Conservation (phyloP, 2,797 vertebrate species). For the Tangara arthus region DNA sequence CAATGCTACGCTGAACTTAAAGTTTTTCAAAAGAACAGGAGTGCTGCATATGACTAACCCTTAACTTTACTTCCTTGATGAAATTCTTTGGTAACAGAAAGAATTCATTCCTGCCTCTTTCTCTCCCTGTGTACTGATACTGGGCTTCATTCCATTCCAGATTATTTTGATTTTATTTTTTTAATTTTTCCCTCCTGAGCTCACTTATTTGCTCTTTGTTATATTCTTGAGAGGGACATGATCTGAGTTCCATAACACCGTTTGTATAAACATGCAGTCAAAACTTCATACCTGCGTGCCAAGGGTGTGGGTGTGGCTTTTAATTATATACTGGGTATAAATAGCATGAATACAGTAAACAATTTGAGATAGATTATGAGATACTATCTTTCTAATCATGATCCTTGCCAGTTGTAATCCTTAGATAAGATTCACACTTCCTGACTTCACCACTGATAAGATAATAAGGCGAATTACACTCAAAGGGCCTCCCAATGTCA, state of each 20-base stretch:
- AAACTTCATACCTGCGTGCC: neutral
- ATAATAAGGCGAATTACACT: conserved; percentile 29
- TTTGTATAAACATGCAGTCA: neutral
- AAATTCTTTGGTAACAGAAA: neutral
- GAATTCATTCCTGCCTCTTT: neutral
- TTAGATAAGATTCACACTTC: neutral
- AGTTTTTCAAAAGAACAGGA: neutral
- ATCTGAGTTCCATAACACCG: neutral
- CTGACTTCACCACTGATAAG: conserved; percentile 6
- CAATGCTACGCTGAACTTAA: neutral
- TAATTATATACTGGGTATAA: neutral
- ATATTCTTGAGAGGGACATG: neutral
- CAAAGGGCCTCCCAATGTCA: conserved; percentile 10
- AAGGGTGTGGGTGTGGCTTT: neutral
- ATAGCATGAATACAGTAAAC: neutral
- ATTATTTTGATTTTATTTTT: neutral
- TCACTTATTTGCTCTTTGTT: conserved; percentile 4
- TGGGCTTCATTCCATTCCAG: neutral
- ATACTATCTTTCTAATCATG: neutral
- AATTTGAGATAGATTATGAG: neutral
- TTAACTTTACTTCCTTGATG: neutral
- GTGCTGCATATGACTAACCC: neutral
- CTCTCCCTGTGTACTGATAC: neutral
- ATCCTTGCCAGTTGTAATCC: conserved; percentile 6
- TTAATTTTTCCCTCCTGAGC: conserved; percentile 14